Conservation (phyloP, 2,113 vertebrate species). For the Carettochelys insculpta region DNA sequence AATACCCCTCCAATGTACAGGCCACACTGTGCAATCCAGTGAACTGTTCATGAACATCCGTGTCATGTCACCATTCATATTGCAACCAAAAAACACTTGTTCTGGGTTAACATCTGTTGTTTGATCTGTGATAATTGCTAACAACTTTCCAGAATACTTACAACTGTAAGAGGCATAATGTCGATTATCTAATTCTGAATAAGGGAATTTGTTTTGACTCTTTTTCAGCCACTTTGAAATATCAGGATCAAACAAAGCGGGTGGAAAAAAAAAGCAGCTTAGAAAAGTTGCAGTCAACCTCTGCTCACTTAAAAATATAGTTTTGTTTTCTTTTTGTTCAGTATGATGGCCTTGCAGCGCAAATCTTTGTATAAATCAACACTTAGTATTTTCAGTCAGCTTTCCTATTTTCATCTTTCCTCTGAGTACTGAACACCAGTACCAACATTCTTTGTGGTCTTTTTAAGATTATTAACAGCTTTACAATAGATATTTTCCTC, state of each 20-base stretch:
- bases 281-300: background rate
- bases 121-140: background rate
- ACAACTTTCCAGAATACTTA: background rate
- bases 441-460: slow-evolving; percentile 27
- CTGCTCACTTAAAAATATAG: background rate
- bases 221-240: background rate
- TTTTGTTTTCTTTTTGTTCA: background rate
- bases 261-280: background rate
- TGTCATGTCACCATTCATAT: background rate
- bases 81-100: fast-evolving
- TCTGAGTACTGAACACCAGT: background rate
- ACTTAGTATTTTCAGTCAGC: slow-evolving; percentile 10
- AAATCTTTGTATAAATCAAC: background rate
- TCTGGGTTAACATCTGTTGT: background rate
- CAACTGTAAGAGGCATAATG: background rate
- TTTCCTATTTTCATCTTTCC: background rate
- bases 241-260: background rate
- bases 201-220: background rate
- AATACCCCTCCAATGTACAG: background rate
- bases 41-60: background rate
- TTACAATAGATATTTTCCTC: background rate
- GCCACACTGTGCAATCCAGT: background rate
- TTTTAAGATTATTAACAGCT: slow-evolving; percentile 12
- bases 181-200: background rate
- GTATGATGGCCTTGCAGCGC: background rate